phyloP scores from a whole-genome alignment of 2,113 vertebrate species.

The Mustelus asterias region DNA sequence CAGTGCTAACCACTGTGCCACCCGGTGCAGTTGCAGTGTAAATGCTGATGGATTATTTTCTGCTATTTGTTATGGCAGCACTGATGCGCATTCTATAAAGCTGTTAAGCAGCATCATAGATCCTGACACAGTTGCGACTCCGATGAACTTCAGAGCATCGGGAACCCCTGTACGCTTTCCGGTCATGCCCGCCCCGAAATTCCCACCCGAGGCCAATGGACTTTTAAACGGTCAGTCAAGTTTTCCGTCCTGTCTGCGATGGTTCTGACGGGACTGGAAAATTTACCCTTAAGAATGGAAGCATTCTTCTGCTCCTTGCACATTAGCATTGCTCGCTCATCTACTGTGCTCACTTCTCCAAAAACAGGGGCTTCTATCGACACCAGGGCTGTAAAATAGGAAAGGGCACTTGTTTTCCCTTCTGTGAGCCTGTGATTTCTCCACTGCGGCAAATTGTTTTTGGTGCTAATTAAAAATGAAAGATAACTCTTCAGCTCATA shows the following conservation, averaged over 20 bases:
- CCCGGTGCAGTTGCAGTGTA: not conserved
- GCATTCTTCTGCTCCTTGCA: not conserved
- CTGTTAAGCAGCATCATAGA: not conserved
- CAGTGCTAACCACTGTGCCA: too few species aligned
- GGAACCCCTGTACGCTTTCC: not conserved
- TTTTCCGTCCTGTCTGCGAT: too few species aligned
- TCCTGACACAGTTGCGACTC: not conserved
- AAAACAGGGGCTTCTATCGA: not conserved
- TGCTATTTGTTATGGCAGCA: not conserved
- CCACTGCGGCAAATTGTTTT: not conserved
- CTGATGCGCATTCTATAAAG: not conserved
- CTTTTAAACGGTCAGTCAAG: too few species aligned
- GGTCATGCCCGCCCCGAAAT: too few species aligned
- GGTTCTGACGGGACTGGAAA: too few species aligned
- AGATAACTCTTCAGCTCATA: not conserved
- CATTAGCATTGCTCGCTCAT: not conserved
- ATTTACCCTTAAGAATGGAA: not conserved
- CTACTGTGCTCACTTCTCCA: not conserved
- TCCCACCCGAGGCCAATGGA: too few species aligned
- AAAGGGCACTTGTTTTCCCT: not conserved
- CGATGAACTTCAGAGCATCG: not conserved
- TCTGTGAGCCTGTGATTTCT: not conserved
- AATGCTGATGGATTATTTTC: not conserved
- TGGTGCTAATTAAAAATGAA: not conserved
- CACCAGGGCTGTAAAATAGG: not conserved